Percentiles rank a stretch among this genome's conserved stretches.
phyloP scores from a whole-genome alignment of 2,113 vertebrate genomes.

The Sylvia atricapilla region DNA sequence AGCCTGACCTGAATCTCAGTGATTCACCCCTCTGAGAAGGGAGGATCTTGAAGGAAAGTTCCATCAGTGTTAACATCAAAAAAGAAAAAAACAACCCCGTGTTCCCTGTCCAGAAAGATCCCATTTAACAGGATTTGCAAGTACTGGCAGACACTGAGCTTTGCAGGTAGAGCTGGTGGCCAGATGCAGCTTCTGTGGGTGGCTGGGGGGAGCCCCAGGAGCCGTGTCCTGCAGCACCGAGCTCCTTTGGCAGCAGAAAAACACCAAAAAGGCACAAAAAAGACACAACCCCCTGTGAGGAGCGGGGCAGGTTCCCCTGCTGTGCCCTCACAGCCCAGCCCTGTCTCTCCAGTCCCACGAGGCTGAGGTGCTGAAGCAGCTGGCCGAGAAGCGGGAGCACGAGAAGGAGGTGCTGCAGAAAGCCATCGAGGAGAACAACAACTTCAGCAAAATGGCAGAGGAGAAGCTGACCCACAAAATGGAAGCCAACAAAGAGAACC shows the following conservation, averaged over 20 bases:
- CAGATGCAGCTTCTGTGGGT: neutral
- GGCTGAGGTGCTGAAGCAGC: conserved; percentile 89
- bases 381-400: conserved; percentile 93
- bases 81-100: neutral
- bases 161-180: too few relatives aligned
- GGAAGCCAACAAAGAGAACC: conserved; percentile 96
- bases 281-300: fast-evolving
- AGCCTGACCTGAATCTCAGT: neutral
- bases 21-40: neutral
- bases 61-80: fast-evolving
- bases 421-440: conserved; percentile 90
- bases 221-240: neutral
- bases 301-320: neutral
- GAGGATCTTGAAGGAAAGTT: neutral
- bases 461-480: conserved; percentile 96
- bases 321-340: neutral
- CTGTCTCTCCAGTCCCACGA: conserved; percentile 81
- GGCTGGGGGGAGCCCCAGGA: neutral
- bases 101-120: neutral
- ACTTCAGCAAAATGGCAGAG: conserved; percentile 93
- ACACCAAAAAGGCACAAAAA: too few relatives aligned
- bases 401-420: conserved; percentile 96
- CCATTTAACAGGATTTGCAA: neutral
- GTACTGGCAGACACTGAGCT: neutral
- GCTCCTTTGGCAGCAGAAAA: neutral